Evolutionary conservation across 2,113 vertebrate genomes (phyloP), one percentile per base, ranked within the genome.

Genomic region (Lates calcarifer): DNA sequence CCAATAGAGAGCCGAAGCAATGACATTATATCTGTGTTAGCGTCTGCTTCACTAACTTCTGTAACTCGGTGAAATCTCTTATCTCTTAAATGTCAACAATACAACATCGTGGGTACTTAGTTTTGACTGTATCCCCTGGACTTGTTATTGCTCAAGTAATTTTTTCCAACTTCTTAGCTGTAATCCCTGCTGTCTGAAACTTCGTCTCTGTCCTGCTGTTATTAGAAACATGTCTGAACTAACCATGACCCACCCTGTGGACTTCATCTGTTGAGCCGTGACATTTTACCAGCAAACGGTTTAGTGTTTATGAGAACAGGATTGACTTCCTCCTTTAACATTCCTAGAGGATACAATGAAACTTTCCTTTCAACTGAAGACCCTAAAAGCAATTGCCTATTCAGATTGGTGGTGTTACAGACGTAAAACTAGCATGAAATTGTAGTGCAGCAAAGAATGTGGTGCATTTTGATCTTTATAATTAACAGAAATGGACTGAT

Each of bases 201-300:
- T 17, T 47, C 63, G 15, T 12, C 24, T 22, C 24, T 22, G 43
- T 51, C 22, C 47, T 11, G 29, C 35, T 28, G 8, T 70, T 41
- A 39, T 70, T 70, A 20, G n/a, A 56, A 24, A 56, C 51, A 28
- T 22, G 24, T 39, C 28, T 55, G 67, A 70, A 70, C 67, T 56
- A 3, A 69, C 22, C 67, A 2, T 18, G 49, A 69, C 67, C 67
- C 24, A 49, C 26, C 43, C 45, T 3, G 10, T 14, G 43, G 43
- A 13, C 22, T 39, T 35, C 66, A 17, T 37, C 31, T 10, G 49
- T 24, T 3, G 29, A 53, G 66, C 33, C 5, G 33, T 28, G 15
- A 28, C 24, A 4, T 8, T 41, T 26, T 37, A 29, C n/a, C 28
- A 15, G 11, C 28, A 3, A 3, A 3, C 24, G 2, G 15, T 31